Conservation (phyloP, 2,797 vertebrate species). For the Tinamus major region DNA sequence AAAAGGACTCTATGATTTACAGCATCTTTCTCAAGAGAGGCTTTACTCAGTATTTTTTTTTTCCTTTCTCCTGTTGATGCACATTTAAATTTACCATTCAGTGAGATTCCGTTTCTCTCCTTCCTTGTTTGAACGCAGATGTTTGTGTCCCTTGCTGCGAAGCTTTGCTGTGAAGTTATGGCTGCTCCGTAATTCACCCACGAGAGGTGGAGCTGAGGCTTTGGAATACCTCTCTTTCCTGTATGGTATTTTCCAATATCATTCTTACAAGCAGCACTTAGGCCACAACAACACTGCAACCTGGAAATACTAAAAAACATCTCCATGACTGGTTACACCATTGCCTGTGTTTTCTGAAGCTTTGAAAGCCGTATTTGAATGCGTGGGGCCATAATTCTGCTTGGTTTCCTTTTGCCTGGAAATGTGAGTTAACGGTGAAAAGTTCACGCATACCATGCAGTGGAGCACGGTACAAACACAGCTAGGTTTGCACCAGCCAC, state of each 20-base stretch:
- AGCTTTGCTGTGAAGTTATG: background rate
- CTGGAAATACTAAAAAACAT: background rate
- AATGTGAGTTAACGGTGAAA: background rate
- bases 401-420: background rate
- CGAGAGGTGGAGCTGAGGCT: background rate
- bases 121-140: background rate
- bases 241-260: background rate
- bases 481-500: background rate
- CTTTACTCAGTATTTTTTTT: conserved; percentile 4
- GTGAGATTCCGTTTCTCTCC: background rate
- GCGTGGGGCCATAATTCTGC: background rate
- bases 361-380: background rate
- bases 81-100: conserved; percentile 7
- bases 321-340: background rate
- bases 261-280: background rate
- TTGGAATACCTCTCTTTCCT: background rate
- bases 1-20: conserved; percentile 52
- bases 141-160: background rate
- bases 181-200: background rate
- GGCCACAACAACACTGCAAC: background rate
- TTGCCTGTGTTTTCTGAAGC: background rate
- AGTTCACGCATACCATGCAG: accelerated
- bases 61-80: background rate
- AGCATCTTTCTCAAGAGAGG: background rate
- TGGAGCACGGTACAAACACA: background rate